A percentile compares a stretch with the other conserved stretches of the same genome.
Conservation (phyloP, 1,140 invertebrate species). For the Solenopsis fugax region DNA sequence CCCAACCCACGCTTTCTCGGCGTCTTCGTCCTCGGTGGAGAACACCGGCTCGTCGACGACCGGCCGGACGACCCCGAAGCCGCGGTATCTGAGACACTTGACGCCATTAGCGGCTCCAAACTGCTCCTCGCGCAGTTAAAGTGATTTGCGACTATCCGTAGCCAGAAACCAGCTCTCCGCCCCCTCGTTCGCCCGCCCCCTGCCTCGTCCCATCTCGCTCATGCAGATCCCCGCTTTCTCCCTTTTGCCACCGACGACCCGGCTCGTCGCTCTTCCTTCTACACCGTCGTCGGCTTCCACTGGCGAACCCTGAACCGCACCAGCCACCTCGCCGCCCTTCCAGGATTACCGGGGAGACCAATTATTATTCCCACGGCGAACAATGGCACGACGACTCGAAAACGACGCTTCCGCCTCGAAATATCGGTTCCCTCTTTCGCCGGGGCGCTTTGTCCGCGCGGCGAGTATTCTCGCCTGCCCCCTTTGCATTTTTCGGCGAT, state of each 20-base stretch:
- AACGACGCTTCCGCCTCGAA: slow-evolving; percentile 57
- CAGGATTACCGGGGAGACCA: slow-evolving; percentile 71
- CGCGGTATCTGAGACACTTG: slow-evolving; percentile 85
- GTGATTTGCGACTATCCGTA: slow-evolving; percentile 85
- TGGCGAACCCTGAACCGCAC: slow-evolving; percentile 62
- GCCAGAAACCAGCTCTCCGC: slow-evolving; percentile 76
- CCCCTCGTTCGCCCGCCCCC: slow-evolving; percentile 48
- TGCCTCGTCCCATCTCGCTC: slow-evolving; percentile 18
- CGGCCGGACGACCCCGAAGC: slow-evolving; percentile 80
- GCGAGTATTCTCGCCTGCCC: slow-evolving; percentile 41
- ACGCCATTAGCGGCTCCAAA: slow-evolving; percentile 86
- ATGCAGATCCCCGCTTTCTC: slow-evolving; percentile 47
- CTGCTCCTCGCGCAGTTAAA: slow-evolving; percentile 85
- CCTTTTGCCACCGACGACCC: slow-evolving; percentile 51
- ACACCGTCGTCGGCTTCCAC: slow-evolving; percentile 53
- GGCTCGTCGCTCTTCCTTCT: slow-evolving; percentile 53
- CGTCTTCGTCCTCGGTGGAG: slow-evolving; percentile 58
- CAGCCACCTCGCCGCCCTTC: slow-evolving; percentile 52
- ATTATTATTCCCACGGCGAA: slow-evolving; percentile 72
- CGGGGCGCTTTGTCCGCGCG: slow-evolving; percentile 57
- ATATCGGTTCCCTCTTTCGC: slow-evolving; percentile 65
- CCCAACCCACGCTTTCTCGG: slow-evolving; percentile 29
- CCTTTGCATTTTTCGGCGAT: slow-evolving; percentile 64
- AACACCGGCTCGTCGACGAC: slow-evolving; percentile 70
- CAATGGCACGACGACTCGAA: slow-evolving; percentile 64